These are phyloP conservation scores for Rostratula benghalensis DNA, from an alignment of 2,113 vertebrate genomes.

Conservation along the genomic window DNA sequence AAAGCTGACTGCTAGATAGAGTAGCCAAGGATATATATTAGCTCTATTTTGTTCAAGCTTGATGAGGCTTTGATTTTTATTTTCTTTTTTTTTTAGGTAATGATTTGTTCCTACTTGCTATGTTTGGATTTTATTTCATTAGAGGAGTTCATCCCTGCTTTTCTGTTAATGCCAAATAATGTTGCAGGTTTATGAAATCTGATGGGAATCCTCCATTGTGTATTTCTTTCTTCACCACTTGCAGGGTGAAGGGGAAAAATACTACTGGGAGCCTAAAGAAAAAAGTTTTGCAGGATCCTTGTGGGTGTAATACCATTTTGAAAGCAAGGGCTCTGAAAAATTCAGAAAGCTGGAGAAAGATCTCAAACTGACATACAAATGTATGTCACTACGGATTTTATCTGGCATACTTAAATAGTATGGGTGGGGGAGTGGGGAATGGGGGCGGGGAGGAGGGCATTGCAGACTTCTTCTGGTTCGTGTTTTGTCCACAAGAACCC, in stretches of 20 bases:
- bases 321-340: background rate
- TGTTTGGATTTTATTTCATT: background rate
- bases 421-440: no score
- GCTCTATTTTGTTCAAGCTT: background rate
- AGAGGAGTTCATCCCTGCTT: background rate
- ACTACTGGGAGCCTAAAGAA: background rate
- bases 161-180: background rate
- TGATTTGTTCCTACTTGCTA: background rate
- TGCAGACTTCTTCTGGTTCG: background rate
- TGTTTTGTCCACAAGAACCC: background rate
- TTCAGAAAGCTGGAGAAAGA: background rate
- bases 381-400: background rate
- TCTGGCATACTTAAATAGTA: no score
- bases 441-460: no score
- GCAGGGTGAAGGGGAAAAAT: background rate
- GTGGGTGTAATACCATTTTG: background rate
- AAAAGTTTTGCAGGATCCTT: background rate
- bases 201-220: background rate
- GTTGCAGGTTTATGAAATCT: background rate
- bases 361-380: background rate
- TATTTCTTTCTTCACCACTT: background rate
- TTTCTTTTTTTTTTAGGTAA: background rate
- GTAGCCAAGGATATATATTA: background rate
- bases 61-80: background rate
- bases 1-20: background rate